These are phyloP conservation scores for Cheirogaleus medius DNA, from an alignment of 2,113 vertebrate genomes.

Conservation along the genomic window DNA sequence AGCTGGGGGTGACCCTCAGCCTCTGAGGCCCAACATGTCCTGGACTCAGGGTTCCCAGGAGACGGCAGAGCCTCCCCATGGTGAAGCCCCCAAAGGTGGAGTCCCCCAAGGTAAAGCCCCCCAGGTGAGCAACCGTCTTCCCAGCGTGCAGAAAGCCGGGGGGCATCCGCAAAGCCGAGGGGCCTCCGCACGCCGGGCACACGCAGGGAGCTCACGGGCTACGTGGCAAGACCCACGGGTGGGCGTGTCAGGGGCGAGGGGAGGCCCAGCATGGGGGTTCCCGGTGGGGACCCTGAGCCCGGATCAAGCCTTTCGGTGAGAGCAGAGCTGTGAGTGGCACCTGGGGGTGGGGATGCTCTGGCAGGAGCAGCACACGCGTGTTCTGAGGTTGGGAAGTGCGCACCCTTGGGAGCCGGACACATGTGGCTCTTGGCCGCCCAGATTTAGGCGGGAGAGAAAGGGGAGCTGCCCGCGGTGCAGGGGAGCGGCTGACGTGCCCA, in stretches of 20 bases:
- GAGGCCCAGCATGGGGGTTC: neutral
- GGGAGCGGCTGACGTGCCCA: neutral
- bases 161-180: rapidly evolving
- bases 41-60: neutral
- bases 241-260: rapidly evolving
- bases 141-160: rapidly evolving
- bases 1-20: rapidly evolving
- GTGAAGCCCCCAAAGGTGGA: rapidly evolving
- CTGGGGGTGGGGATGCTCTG: rapidly evolving
- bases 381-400: rapidly evolving
- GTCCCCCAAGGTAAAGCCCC: neutral
- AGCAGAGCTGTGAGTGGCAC: rapidly evolving
- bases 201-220: neutral
- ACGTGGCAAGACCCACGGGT: rapidly evolving
- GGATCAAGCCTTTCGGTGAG: neutral
- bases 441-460: neutral
- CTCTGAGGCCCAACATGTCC: rapidly evolving
- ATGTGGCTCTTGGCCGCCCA: neutral
- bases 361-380: rapidly evolving
- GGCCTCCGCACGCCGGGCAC: rapidly evolving
- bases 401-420: rapidly evolving
- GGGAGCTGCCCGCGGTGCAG: rapidly evolving
- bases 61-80: rapidly evolving
- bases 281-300: rapidly evolving
- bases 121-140: neutral